These are phyloP conservation scores for Drosophila willistoni DNA, from an alignment of 1,140 invertebrate species.

Conservation along the genomic window DNA sequence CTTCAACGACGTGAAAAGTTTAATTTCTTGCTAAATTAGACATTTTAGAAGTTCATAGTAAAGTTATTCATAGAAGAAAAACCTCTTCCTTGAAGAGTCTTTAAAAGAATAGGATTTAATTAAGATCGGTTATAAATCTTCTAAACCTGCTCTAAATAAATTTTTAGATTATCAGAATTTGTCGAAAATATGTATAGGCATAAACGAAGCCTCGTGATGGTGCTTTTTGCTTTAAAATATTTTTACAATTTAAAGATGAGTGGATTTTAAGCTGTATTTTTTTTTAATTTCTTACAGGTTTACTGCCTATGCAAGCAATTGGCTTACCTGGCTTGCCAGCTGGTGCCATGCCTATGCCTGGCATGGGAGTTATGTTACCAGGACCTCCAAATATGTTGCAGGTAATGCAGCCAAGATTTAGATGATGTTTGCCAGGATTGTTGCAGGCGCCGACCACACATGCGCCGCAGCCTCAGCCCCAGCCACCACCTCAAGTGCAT, in stretches of 20 bases:
- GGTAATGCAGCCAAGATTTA: slow-evolving; percentile 91
- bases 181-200: too few relatives aligned
- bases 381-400: slow-evolving; percentile 87
- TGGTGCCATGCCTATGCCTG: slow-evolving; percentile 84
- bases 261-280: neutral
- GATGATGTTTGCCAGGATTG: slow-evolving; percentile 86
- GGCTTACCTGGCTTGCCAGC: slow-evolving; percentile 85
- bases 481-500: slow-evolving; percentile 65
- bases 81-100: too few relatives aligned
- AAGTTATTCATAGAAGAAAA: too few relatives aligned
- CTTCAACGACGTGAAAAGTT: too few relatives aligned
- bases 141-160: too few relatives aligned
- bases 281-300: slow-evolving; percentile 32
- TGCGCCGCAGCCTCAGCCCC: slow-evolving; percentile 56
- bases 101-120: too few relatives aligned
- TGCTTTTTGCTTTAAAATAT: too few relatives aligned
- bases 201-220: too few relatives aligned
- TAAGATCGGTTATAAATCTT: too few relatives aligned
- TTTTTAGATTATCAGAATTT: too few relatives aligned
- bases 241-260: neutral
- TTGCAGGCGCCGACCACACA: slow-evolving; percentile 61
- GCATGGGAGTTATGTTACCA: slow-evolving; percentile 88
- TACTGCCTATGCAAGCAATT: slow-evolving; percentile 81
- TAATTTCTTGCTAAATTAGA: too few relatives aligned
- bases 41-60: too few relatives aligned